Conservation (phyloP, 2,888 invertebrate genomes). For the Diabrotica balteata region DNA sequence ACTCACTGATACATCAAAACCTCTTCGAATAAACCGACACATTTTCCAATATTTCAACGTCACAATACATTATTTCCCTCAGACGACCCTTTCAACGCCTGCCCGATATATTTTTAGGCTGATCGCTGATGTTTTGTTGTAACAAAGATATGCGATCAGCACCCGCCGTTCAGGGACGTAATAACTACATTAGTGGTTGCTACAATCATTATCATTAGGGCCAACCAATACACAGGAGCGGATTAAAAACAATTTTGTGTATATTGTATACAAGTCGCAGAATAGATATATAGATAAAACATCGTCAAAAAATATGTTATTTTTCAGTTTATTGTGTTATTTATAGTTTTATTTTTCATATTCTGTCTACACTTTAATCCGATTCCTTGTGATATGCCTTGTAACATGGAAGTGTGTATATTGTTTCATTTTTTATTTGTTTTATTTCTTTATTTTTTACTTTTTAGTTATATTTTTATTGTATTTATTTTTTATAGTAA, state of each 20-base stretch:
- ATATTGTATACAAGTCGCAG: no score
- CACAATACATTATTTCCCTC: slow-evolving; percentile 14
- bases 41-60: slow-evolving; percentile 22
- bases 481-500: no score
- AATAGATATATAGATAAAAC: no score
- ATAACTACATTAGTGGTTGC: background rate
- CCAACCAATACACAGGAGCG: background rate
- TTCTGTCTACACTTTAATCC: no score
- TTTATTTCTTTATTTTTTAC: no score
- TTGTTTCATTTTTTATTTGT: no score
- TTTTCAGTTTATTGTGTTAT: no score
- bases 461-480: no score
- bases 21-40: background rate
- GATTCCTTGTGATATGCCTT: no score
- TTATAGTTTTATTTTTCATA: no score
- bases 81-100: slow-evolving; percentile 4
- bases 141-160: slow-evolving; percentile 3
- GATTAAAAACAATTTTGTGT: background rate
- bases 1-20: background rate
- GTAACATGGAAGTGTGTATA: no score
- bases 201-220: background rate
- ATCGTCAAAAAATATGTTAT: no score
- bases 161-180: slow-evolving; percentile 4
- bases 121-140: background rate
- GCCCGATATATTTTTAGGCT: slow-evolving; percentile 5